Evolutionary conservation across 2,113 vertebrate species (phyloP).

Genomic region (Poicephalus gulielmi): DNA sequence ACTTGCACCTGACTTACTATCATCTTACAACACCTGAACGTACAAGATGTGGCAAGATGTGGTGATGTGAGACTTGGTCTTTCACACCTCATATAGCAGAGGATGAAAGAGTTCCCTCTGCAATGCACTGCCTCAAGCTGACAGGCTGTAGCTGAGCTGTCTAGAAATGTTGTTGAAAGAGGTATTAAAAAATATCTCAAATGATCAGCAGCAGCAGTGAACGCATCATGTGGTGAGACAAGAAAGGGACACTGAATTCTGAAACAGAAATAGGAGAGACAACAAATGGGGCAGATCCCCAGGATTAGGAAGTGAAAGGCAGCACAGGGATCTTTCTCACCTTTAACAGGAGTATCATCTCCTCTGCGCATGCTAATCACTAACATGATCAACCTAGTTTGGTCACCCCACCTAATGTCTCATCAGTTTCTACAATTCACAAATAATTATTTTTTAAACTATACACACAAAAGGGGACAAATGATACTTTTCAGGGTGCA

Average conservation of each 20-base stretch:
- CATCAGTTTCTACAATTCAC: not conserved
- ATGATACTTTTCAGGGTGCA: not conserved
- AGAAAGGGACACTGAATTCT: not conserved
- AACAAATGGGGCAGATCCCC: not conserved
- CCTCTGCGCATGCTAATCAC: fast-evolving
- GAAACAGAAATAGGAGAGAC: not conserved
- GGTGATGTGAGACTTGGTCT: not conserved
- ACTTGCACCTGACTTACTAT: not conserved
- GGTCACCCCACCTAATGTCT: not conserved
- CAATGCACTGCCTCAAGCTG: not conserved
- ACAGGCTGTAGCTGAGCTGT: not conserved
- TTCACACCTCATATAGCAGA: not conserved
- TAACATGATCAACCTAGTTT: fast-evolving
- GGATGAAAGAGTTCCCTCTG: not conserved
- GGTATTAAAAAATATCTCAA: not conserved
- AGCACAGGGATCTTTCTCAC: not conserved
- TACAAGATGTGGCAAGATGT: fast-evolving
- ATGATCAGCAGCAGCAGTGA: fast-evolving
- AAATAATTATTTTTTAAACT: not conserved
- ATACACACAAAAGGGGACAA: not conserved
- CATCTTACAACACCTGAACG: not conserved
- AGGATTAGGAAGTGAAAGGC: not conserved
- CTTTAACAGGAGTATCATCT: fast-evolving
- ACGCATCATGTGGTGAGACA: not conserved
- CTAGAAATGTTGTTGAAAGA: not conserved